These are phyloP conservation scores for Pycnonotus jocosus DNA, from an alignment of 2,113 vertebrate genomes.

Conservation along the genomic window DNA sequence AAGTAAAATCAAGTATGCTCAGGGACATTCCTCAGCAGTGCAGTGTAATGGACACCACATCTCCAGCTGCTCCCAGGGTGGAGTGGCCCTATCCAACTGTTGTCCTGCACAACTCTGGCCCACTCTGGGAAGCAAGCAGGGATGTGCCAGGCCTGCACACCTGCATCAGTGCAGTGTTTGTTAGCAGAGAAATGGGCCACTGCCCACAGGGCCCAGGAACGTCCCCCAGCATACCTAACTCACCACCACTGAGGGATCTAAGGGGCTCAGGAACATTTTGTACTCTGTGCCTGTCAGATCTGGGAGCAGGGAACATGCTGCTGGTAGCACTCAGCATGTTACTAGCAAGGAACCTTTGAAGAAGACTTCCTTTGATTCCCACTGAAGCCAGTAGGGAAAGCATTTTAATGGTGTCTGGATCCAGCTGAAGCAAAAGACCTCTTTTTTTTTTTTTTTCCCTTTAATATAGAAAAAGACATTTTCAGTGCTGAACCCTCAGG, in stretches of 20 bases:
- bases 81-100: fast-evolving
- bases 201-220: not conserved
- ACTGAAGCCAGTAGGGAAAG: not conserved
- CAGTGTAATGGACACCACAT: not conserved
- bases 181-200: not conserved
- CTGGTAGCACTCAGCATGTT: not conserved
- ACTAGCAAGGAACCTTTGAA: not conserved
- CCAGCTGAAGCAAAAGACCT: not conserved
- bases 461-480: not conserved
- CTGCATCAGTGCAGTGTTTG: not conserved
- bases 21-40: not conserved
- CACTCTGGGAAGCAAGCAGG: not conserved
- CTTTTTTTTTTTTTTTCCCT: not conserved
- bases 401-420: not conserved
- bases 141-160: not conserved
- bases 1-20: not conserved
- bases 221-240: not conserved
- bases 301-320: not conserved
- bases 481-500: not conserved
- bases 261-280: not conserved
- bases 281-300: not conserved
- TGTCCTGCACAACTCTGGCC: not conserved
- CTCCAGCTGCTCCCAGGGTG: not conserved
- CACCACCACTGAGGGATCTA: fast-evolving
- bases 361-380: not conserved